These are phyloP conservation scores for Coronaproctus castanopsis DNA, from an alignment of 2,888 invertebrate species.

Conservation along the genomic window DNA sequence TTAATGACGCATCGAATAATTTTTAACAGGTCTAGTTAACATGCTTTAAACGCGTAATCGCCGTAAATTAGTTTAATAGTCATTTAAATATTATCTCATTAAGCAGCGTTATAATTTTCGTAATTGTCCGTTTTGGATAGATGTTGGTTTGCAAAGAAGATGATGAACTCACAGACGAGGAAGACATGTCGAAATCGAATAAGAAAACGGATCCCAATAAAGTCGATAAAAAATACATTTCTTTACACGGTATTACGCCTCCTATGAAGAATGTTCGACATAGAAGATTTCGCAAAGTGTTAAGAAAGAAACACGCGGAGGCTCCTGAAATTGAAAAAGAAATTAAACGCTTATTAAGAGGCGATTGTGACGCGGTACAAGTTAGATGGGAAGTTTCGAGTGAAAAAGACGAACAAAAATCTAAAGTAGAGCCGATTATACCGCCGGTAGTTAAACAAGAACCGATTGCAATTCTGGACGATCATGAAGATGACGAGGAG, in stretches of 20 bases:
- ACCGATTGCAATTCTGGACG: no score
- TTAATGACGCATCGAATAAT: no score
- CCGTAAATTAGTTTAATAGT: no score
- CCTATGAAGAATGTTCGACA: slow-evolving; percentile 88
- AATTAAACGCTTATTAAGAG: slow-evolving; percentile 24
- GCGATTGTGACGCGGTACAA: slow-evolving; percentile 78
- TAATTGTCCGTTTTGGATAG: no score
- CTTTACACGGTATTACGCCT: slow-evolving; percentile 89
- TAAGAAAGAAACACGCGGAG: slow-evolving; percentile 92
- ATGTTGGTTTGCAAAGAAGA: slow-evolving; percentile 71
- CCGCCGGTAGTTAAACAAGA: slow-evolving; percentile 25
- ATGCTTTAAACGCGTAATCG: no score
- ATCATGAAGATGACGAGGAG: no score
- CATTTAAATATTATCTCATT: no score
- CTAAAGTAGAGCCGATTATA: slow-evolving; percentile 16
- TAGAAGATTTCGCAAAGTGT: slow-evolving; percentile 75
- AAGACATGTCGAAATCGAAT: slow-evolving; percentile 45
- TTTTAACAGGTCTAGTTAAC: no score
- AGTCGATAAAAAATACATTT: slow-evolving; percentile 79
- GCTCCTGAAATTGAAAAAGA: slow-evolving; percentile 97
- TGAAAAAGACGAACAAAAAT: slow-evolving; percentile 46
- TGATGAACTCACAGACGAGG: slow-evolving; percentile 61
- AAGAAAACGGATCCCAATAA: slow-evolving; percentile 67
- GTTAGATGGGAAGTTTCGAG: slow-evolving; percentile 75
- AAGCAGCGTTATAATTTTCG: no score